A percentile compares a stretch with the other conserved stretches of the same genome.
Evolutionary conservation across 2,888 invertebrate species (phyloP).

Genomic region (Caradrina clavipalpis): DNA sequence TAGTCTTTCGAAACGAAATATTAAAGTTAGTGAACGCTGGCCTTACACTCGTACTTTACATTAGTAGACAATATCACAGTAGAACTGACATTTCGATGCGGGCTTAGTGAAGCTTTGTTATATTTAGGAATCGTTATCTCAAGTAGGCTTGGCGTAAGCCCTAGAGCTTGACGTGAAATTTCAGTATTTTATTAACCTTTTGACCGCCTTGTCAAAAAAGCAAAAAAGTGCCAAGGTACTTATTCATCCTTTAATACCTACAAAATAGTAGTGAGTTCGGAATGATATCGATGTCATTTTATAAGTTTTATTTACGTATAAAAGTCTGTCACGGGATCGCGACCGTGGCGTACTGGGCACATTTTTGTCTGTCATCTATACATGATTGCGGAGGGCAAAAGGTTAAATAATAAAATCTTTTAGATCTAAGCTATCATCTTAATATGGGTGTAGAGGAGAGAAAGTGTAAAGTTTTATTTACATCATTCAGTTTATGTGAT

Average conservation of each 20-base stretch:
- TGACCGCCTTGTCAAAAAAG: too few species aligned
- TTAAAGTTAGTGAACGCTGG: too few species aligned
- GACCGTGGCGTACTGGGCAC: too few species aligned
- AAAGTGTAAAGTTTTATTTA: constrained; percentile 26
- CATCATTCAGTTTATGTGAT: constrained; percentile 16
- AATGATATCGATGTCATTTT: too few species aligned
- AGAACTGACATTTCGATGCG: constrained; percentile 6
- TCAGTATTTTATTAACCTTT: constrained; percentile 37
- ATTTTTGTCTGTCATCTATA: too few species aligned
- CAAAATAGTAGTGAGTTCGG: too few species aligned
- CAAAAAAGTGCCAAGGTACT: too few species aligned
- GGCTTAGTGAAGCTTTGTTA: constrained; percentile 15
- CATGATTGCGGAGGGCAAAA: too few species aligned
- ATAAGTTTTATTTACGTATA: too few species aligned
- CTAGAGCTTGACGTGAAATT: constrained; percentile 25
- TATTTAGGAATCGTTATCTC: constrained; percentile 38
- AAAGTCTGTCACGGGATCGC: too few species aligned
- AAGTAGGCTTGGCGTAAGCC: neutral
- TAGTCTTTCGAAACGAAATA: neutral
- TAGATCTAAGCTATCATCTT: constrained; percentile 15
- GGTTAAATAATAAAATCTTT: constrained; percentile 37
- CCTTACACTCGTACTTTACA: neutral
- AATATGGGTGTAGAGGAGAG: constrained; percentile 18
- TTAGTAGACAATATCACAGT: neutral
- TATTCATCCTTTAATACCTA: too few species aligned